Base-by-base conservation (phyloP, 2,113 vertebrate species). In the Misgurnus anguillicaudatus region DNA sequence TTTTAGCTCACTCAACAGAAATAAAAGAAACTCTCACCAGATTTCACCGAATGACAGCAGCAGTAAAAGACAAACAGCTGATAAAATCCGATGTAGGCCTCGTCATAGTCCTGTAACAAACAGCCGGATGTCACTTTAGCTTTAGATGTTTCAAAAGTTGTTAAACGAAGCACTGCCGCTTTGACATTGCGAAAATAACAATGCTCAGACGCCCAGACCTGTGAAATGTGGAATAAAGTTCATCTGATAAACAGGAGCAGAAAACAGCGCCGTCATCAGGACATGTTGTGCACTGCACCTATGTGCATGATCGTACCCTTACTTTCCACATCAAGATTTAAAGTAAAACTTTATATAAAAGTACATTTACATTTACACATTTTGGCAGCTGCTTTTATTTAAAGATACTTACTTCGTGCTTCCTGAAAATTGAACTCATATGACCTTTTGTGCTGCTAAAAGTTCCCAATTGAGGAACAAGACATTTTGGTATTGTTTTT, bases 221-320 rank as follows among this genome's bases (percentile, higher is more conserved):
- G 67, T 63, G 21, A 64, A 75, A 73, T 64, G 78, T 80, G 21
- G 69, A n/a, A 65, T 68, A 78, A 79, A 83, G 77, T 83, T 78
- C 81, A 57, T 19, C 53, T 5, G 48, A 51, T 51, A 4, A 51
- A 45, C 36, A 13, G 31, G 13, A 17, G 31, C 6, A n/a, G 21
- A 5, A 67, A 68, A 47, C 38, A 24, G 8, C 47, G 8, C 75
- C 81, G 62, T 63, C 81, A 2, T 78, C 51, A 62, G 81, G 63
- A 71, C 2, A 21, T n/a, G 47, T 9, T 45, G 5, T 45, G 13
- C 5, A 48, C 41, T 51, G 73, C 13, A 45, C n/a, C 16, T 61
- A 19, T 19, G 45, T 21, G 16, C 6, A 9, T 9, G 47, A 9
- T 48, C 41, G 3, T 0, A 7, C 5, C 5, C 4, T 42, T 42